Conservation (phyloP, 35 echinoderm and acorn worm species). For the Apostichopus parvimensis region DNA sequence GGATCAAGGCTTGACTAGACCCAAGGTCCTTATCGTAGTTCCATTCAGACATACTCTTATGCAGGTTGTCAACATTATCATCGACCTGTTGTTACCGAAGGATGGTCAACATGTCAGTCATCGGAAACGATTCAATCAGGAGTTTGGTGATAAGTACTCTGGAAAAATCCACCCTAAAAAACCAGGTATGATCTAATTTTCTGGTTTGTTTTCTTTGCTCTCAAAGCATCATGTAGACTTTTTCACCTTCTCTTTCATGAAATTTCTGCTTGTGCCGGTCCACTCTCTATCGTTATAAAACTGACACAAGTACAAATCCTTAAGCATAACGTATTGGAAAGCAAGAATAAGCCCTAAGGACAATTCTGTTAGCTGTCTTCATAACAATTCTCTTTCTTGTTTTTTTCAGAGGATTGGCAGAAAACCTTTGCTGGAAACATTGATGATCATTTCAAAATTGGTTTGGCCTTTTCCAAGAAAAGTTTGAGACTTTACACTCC, state of each 20-base stretch:
- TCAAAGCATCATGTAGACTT: no score
- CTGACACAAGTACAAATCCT: no score
- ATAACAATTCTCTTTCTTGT: neutral
- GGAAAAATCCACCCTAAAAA: constrained; percentile 54
- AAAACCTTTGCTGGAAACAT: constrained; percentile 87
- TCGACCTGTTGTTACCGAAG: constrained; percentile 73
- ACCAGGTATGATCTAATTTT: constrained; percentile 58
- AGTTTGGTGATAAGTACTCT: constrained; percentile 67
- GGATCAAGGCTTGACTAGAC: constrained; percentile 95
- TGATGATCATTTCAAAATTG: constrained; percentile 96
- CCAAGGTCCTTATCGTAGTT: constrained; percentile 83
- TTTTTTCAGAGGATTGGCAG: constrained; percentile 94
- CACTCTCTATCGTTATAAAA: no score
- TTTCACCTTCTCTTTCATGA: no score
- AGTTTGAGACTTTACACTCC: constrained; percentile 86
- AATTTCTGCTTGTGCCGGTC: no score
- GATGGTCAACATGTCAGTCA: constrained; percentile 73
- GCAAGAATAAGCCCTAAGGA: no score
- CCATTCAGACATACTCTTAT: constrained; percentile 83
- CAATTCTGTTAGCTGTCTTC: neutral
- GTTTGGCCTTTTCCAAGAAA: constrained; percentile 75
- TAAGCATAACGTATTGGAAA: no score
- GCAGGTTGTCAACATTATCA: constrained; percentile 80
- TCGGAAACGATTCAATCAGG: constrained; percentile 82
- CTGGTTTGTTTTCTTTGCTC: no score